Base-by-base conservation (phyloP, 37 sponge, comb jelly and placozoan genomes). In the Petrosia ficiformis region DNA sequence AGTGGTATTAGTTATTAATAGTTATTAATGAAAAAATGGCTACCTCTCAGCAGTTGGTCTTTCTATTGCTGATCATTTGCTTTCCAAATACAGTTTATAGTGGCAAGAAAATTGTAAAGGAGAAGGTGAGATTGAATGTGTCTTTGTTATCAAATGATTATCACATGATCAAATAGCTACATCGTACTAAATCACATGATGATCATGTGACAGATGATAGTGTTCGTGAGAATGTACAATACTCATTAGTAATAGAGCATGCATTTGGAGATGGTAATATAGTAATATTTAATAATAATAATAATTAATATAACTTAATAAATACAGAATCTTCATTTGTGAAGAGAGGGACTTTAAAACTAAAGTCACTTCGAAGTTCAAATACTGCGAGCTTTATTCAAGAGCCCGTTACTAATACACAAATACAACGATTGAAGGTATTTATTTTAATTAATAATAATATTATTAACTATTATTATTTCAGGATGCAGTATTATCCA, bases 111-210 rank as follows among this genome's bases (percentile, higher is more conserved):
- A 22, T 61, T 26, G 63, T 61, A 6, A 61, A 61, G 26, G 63
- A 61, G 26, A 61, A 61, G 26, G 63, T 61, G 28, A 61, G 63
- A 48, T n/a, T n/a, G n/a, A n/a, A n/a, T n/a, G n/a, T n/a, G n/a
- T n/a, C n/a, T n/a, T n/a, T n/a, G n/a, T n/a, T n/a, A n/a, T n/a
- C n/a, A n/a, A n/a, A 19, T 48, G 54, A 10, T 48, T 48, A 48
- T 48, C 16, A 16, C 14, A 19, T 48, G 16, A 48, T 19, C 10
- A 48, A 48, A 19, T 48, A 16, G 14, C 16, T 16, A 19, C 14
- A 48, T 10, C 54, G 54, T 48, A 19, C 54, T 48, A 19, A 19
- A 19, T 16, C 16, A 48, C 54, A n/a, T n/a, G n/a, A n/a, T n/a
- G n/a, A 48, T 10, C 54, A 48, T 16, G 54, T 48, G 54, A 48